Base-by-base conservation (phyloP, 2,888 invertebrate genomes). In the Cosmorhoe ocellata region DNA sequence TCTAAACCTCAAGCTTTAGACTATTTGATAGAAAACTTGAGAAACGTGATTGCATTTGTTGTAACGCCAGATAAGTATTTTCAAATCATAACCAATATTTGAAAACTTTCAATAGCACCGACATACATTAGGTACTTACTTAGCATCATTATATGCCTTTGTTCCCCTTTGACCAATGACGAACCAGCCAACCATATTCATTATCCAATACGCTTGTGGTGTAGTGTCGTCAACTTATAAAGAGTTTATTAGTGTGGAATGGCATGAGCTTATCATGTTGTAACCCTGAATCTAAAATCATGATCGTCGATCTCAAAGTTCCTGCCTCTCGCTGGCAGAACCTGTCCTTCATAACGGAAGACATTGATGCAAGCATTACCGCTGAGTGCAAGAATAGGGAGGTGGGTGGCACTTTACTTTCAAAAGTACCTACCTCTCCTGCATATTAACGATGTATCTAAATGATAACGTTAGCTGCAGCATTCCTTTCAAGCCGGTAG, bases 351-450 rank as follows among this genome's bases (percentile, higher is more conserved):
- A 38, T 42, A 46, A 22, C 46, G 51, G 51, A 51, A 51, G 24
- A 30, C 46, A 38, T 51, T 42, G 37, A 46, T 51, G 46, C 46
- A 51, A 13, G 37, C 51, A 51, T 51, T 46, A 46, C 46, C 34
- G 46, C 37, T 41, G 31, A 9, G 22, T 42, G 51, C 39, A 40
- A 39, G 50, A 33, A 44, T 26, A 44, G 50, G 36, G 40, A 14
- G 39, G 45, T 33, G 45, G 51, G 51, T 45, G 44, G 38, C 22
- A 44, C 39, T 40, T 41, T 34, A 46, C 11, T 42, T 38, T 33
- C 13, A 18, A 41, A 41, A 51, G 40, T 46, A 46, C 37, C 37
- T 22, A 27, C 33, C n/a, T n/a, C n/a, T n/a, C 36, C 27, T 22
- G 31, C 37, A 46, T 28, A 33, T 37, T 33, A 42, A 41, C 41